Percentiles rank a stretch among this genome's conserved stretches.
Evolutionary conservation across 2,113 vertebrate species (phyloP).

Genomic region (Perognathus longimembris): DNA sequence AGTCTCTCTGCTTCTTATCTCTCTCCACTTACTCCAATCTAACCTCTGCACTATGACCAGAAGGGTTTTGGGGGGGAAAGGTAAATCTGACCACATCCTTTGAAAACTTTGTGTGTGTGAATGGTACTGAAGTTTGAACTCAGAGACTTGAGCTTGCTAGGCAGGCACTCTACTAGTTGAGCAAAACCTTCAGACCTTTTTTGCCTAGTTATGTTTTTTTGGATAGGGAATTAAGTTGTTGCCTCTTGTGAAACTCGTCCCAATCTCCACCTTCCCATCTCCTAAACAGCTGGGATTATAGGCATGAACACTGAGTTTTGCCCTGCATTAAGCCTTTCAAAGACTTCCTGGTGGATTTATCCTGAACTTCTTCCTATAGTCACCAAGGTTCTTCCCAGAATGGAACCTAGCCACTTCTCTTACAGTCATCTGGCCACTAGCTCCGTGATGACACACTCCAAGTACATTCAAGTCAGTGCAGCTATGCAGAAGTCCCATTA

Average conservation of each 20-base stretch:
- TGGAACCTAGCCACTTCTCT: not conserved
- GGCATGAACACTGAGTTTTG: no score
- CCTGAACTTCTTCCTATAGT: not conserved
- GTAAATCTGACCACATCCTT: not conserved
- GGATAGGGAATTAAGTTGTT: no score
- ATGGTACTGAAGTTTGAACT: no score
- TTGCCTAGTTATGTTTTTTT: no score
- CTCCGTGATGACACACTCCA: not conserved
- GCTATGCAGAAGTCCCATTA: not conserved
- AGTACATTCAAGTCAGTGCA: not conserved
- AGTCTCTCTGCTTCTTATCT: not conserved
- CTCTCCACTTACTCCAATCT: not conserved
- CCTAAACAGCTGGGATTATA: no score
- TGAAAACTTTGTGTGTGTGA: not conserved
- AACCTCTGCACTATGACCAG: not conserved
- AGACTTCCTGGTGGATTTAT: not conserved
- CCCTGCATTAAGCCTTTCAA: not conserved
- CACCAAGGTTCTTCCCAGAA: not conserved
- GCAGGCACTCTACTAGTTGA: no score
- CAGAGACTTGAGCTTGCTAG: no score
- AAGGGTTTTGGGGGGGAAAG: not conserved
- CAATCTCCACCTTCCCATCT: no score
- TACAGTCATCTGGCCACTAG: not conserved
- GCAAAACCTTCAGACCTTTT: no score
- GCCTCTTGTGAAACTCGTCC: no score